Base-by-base conservation (phyloP, 2,113 vertebrate species). In the Cnemophilus loriae region DNA sequence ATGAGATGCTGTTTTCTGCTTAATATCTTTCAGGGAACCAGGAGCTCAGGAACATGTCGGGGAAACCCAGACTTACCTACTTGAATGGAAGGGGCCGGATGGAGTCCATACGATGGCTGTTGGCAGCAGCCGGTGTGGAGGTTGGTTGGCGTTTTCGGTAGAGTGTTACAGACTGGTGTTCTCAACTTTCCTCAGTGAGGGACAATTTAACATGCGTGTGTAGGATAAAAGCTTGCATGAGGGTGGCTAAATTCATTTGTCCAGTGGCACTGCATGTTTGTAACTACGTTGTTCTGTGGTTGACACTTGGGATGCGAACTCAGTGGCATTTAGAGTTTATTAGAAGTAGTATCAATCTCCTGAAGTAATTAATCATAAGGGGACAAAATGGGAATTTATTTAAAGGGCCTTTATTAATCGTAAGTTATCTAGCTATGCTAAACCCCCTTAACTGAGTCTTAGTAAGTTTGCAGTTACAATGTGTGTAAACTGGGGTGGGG, bases 41-140 rank as follows among this genome's bases (percentile, higher is more conserved):
- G 67, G 41, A 82, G 67, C 49, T 63, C 64, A 9, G 68, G 61
- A 82, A 30, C 78, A 99, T 99, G 99, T 84, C 98, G 2, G 97
- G 30, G 46, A 99, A 98, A 93, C 98, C 98, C 78, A 98, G 98
- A 27, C 96, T 99, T 35, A 91, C 98, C 77, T 99, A 99, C 87
- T 94, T 98, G 4, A 97, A 99, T 59, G 98, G 99, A 17, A 98
- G 99, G 96, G 99, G 99, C 26, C 97, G 96, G 53, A 99, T 99
- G 99, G 99, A 99, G 95, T 89, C 99, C 4, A 61, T 99, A 23
- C 97, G 99, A n/a, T 99, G 99, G 99, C 96, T 99, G 32, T 44
- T 99, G 82, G 97, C 99, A 4, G 98, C 97, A n/a, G 98, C 98
- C 1, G 98, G 97, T 1, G 98, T 99, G 8, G 98, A 99, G 97